Percentiles rank a stretch among this genome's conserved stretches.
phyloP scores from a whole-genome alignment of 2,888 invertebrate genomes.

The Chloroclysta siterata region DNA sequence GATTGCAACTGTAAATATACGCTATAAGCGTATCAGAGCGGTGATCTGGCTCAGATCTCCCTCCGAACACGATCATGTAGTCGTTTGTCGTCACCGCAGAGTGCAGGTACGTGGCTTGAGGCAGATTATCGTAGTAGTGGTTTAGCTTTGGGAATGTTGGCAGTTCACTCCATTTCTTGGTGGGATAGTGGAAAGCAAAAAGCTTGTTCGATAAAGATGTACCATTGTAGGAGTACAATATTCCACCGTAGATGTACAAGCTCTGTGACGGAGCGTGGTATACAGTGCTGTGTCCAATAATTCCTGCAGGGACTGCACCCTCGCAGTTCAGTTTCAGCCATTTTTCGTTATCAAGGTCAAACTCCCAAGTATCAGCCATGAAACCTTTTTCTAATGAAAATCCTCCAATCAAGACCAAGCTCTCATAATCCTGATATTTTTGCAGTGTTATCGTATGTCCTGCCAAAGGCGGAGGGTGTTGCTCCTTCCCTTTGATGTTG shows the following conservation, averaged over 20 bases:
- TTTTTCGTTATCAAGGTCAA: conserved; percentile 88
- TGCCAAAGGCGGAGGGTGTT: conserved; percentile 89
- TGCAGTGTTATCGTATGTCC: conserved; percentile 95
- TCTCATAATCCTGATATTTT: conserved; percentile 89
- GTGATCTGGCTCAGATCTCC: conserved; percentile 89
- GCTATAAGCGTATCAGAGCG: conserved; percentile 91
- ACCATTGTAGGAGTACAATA: conserved; percentile 89
- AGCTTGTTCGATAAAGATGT: conserved; percentile 90
- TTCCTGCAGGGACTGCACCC: conserved; percentile 91
- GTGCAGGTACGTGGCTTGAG: conserved; percentile 93
- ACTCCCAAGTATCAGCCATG: conserved; percentile 91
- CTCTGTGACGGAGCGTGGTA: conserved; percentile 92
- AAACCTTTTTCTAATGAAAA: conserved; percentile 91
- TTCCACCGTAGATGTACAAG: conserved; percentile 96
- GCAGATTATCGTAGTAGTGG: conserved; percentile 84
- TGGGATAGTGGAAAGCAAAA: conserved; percentile 91
- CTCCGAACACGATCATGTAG: conserved; percentile 96
- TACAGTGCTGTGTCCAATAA: conserved; percentile 95
- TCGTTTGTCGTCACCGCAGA: conserved; percentile 94
- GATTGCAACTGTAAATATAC: conserved; percentile 95
- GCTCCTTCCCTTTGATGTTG: conserved; percentile 85
- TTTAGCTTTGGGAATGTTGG: conserved; percentile 89
- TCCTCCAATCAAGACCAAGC: conserved; percentile 94
- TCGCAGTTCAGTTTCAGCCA: conserved; percentile 89
- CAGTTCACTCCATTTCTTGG: conserved; percentile 91